Percentiles rank a stretch among this genome's conserved stretches.
Conservation (phyloP, 2,888 invertebrate species). For the Drosophila barbarae region DNA sequence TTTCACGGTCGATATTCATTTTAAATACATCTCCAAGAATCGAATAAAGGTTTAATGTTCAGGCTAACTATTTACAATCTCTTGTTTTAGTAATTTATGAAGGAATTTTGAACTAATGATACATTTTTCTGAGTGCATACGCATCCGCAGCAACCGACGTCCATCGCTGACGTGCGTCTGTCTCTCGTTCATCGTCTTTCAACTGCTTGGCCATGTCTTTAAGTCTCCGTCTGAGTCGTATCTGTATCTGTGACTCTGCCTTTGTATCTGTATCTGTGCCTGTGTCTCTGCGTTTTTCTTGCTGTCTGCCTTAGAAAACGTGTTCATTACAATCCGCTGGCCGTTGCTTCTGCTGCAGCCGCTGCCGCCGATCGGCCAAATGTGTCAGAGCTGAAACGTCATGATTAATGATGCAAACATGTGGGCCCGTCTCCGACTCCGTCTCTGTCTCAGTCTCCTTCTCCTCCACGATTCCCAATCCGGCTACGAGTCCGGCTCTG, state of each 20-base stretch:
- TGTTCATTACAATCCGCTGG: constrained; percentile 71
- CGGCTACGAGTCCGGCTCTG: constrained; percentile 70
- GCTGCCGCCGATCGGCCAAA: constrained; percentile 76
- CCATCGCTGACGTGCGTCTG: constrained; percentile 47
- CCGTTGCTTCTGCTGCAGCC: constrained; percentile 58
- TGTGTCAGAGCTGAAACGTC: constrained; percentile 78
- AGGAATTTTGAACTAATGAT: background rate
- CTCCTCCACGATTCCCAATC: constrained; percentile 35
- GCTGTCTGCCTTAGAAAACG: constrained; percentile 60
- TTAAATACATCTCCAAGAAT: background rate
- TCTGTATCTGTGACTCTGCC: constrained; percentile 23
- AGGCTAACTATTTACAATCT: background rate
- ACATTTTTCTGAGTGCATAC: constrained; percentile 11
- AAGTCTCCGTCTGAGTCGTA: constrained; percentile 29
- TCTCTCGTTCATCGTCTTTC: constrained; percentile 36
- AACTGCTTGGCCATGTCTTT: constrained; percentile 47
- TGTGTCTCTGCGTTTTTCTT: constrained; percentile 41
- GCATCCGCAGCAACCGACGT: constrained; percentile 22
- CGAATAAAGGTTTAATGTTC: background rate
- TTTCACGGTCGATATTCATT: too few relatives aligned
- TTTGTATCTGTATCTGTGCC: constrained; percentile 47
- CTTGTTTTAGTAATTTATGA: background rate
- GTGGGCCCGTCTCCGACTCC: constrained; percentile 62
- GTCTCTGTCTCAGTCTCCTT: constrained; percentile 35
- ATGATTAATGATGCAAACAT: constrained; percentile 79